Evolutionary conservation across 2,888 invertebrate species (phyloP).

Genomic region (Tipula unca): DNA sequence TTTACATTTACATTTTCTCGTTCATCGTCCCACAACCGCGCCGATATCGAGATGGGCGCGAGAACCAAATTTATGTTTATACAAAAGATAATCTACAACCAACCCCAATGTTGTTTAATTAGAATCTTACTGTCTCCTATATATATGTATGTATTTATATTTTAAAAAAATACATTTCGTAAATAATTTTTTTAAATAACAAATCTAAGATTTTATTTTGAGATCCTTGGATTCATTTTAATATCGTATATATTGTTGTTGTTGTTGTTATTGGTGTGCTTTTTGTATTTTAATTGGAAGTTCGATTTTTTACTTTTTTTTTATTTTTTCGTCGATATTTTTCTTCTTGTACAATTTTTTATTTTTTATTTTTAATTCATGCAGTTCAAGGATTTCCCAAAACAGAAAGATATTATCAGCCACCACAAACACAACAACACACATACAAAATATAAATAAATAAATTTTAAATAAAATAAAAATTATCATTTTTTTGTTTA

Average conservation of each 20-base stretch:
- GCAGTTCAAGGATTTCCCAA: constrained; percentile 8
- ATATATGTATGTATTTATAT: neutral
- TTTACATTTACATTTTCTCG: neutral
- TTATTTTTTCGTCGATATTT: neutral
- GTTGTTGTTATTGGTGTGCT: neutral
- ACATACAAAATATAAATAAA: neutral
- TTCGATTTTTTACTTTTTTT: neutral
- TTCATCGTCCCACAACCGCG: neutral
- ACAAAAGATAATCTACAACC: neutral
- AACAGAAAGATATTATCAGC: neutral
- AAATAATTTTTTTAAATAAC: neutral
- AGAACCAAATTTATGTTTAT: neutral
- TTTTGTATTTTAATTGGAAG: constrained; percentile 14
- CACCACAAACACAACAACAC: neutral
- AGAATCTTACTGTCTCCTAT: neutral
- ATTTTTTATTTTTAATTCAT: neutral
- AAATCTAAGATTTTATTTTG: constrained; percentile 8
- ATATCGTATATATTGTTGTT: neutral
- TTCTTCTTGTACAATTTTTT: neutral
- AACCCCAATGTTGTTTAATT: neutral
- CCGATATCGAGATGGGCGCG: neutral
- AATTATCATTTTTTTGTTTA: neutral
- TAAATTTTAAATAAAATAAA: neutral
- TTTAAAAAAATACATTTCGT: neutral
- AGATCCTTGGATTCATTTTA: constrained; percentile 14